A percentile compares a stretch with the other conserved stretches of the same genome.
These are phyloP conservation scores for Nyctalus aviator DNA, from an alignment of 2,797 vertebrate species.

Conservation along the genomic window DNA sequence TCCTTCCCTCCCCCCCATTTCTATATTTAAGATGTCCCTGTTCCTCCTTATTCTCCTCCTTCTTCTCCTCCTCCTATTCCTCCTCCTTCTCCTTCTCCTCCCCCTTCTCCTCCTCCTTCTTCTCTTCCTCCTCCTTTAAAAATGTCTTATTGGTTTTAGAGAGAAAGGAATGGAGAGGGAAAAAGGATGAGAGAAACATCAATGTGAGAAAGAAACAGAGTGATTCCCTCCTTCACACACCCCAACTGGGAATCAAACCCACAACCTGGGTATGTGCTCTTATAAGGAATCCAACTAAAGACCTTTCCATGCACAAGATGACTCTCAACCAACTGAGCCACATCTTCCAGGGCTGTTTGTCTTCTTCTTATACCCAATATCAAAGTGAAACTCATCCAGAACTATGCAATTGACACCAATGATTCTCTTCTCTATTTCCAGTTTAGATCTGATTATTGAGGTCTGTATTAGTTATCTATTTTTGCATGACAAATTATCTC, in stretches of 20 bases:
- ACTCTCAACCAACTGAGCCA: neutral
- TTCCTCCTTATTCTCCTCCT: neutral
- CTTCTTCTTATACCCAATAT: neutral
- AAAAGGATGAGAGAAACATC: neutral
- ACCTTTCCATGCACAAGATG: neutral
- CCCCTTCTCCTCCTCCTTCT: no score
- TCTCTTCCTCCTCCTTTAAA: neutral
- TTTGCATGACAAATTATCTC: neutral
- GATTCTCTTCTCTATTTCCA: neutral
- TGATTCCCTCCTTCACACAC: neutral
- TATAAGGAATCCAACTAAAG: neutral
- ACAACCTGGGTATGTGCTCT: neutral
- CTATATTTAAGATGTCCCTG: neutral
- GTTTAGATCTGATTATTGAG: neutral
- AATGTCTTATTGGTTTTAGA: neutral
- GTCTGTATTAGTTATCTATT: neutral
- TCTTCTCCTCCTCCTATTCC: neutral
- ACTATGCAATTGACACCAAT: neutral
- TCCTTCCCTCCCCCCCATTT: neutral
- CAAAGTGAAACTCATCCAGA: neutral
- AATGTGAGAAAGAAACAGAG: neutral
- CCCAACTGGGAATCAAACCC: neutral
- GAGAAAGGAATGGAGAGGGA: neutral
- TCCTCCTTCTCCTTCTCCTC: no score
- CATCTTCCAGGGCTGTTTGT: neutral